Conservation (phyloP, 2,888 invertebrate species). For the Petrolisthes cinctipes region DNA sequence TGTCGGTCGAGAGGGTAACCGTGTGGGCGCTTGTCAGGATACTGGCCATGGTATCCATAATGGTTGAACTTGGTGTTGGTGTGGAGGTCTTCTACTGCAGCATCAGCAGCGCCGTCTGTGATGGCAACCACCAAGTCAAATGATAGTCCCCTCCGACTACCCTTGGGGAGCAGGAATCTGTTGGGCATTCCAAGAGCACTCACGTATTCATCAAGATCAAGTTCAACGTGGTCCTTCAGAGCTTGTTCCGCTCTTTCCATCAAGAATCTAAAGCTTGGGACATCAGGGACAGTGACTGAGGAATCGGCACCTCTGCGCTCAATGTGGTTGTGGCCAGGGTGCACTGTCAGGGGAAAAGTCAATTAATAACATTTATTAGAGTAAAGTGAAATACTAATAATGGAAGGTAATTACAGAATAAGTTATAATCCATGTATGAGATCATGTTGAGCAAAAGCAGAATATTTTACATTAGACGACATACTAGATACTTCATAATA, state of each 20-base stretch:
- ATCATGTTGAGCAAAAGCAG: not conserved
- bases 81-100: constrained; percentile 18
- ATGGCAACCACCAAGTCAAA: constrained; percentile 66
- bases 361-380: no score
- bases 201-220: constrained; percentile 42
- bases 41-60: constrained; percentile 73
- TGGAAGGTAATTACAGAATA: no score
- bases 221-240: constrained; percentile 14
- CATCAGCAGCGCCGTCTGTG: constrained; percentile 65
- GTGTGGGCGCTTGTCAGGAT: constrained; percentile 81
- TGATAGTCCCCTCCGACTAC: constrained; percentile 64
- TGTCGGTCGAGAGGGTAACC: constrained; percentile 84
- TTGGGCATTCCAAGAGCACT: constrained; percentile 65
- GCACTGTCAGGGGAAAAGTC: constrained; percentile 69
- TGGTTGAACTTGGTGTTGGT: constrained; percentile 66
- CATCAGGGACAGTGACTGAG: constrained; percentile 76
- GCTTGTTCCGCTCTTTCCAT: constrained; percentile 42
- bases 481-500: not conserved
- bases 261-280: constrained; percentile 49
- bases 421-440: no score
- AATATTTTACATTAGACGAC: not conserved
- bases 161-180: constrained; percentile 66
- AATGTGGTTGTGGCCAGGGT: constrained; percentile 78
- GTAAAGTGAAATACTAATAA: no score
- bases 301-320: constrained; percentile 79